Evolutionary conservation across 2,113 vertebrate species (phyloP).

Genomic region (Trochalopteron elliotii): DNA sequence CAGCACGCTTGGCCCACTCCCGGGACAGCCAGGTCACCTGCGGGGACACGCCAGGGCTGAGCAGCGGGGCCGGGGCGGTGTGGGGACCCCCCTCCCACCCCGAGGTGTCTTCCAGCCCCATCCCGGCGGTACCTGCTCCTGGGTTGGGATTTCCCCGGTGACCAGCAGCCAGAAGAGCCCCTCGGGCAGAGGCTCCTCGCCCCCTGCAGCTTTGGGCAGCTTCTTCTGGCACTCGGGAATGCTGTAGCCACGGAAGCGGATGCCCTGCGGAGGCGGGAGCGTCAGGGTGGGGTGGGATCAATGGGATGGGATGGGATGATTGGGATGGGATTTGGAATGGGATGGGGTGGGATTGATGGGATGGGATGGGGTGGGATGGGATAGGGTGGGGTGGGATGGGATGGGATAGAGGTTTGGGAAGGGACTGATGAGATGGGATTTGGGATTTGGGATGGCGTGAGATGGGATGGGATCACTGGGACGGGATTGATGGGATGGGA

Average conservation of each 20-base stretch:
- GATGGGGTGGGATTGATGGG: too few relatives aligned
- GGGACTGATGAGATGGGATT: too few relatives aligned
- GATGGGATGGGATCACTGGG: not conserved
- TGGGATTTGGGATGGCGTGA: too few relatives aligned
- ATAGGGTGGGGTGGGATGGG: too few relatives aligned
- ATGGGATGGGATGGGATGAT: too few relatives aligned
- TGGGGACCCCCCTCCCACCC: not conserved
- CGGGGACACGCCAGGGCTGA: not conserved
- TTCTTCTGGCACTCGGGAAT: slow-evolving; percentile 95
- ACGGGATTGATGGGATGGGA: too few relatives aligned
- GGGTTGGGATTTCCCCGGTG: slow-evolving; percentile 89
- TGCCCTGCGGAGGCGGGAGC: slow-evolving; percentile 76
- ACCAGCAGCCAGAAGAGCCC: slow-evolving; percentile 96
- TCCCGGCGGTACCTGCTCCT: slow-evolving; percentile 83
- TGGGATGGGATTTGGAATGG: too few relatives aligned
- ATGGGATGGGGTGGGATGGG: too few relatives aligned
- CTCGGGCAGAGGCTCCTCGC: slow-evolving; percentile 91
- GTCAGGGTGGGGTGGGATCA: not conserved
- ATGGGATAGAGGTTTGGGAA: too few relatives aligned
- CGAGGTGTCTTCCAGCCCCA: accelerated
- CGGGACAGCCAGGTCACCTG: slow-evolving; percentile 92
- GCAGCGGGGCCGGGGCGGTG: accelerated
- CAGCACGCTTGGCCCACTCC: slow-evolving; percentile 94
- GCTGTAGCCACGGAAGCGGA: slow-evolving; percentile 95
- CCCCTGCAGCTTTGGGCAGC: slow-evolving; percentile 89